Base-by-base conservation (phyloP, 1,140 invertebrate genomes). In the Drosophila punjabiensis region DNA sequence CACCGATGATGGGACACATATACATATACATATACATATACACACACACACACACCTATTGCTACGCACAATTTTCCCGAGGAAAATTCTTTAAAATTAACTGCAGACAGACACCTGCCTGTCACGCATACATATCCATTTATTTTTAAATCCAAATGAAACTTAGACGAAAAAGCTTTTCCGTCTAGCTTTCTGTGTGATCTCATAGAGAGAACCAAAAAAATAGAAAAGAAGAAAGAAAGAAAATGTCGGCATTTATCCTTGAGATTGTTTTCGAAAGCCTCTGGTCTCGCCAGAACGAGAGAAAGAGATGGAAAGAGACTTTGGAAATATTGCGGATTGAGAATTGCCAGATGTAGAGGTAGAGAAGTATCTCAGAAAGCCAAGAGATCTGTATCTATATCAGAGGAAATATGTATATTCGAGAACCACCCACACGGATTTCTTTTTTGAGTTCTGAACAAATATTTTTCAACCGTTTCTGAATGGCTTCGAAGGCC, bases 71-170 rank as follows among this genome's bases (percentile, higher is more conserved):
- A 89, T 87, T 89, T 81, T 78, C 62, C 59, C 63, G 39, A 58
- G 18, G 66, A 75, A 68, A 71, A 66, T 66, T 39, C 71, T 86
- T 69, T 81, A 91, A 91, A 91, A 91, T 90, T 91, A 91, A 90
- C 80, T 90, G 67, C 63, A 91, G 87, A 90, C 82, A 91, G 87
- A 87, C 87, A 91, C 87, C 87, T 91, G 87, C 86, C 79, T 69
- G 60, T 60, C 59, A 82, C 37, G 78, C 39, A 74, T n/a, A 58
- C 61, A 56, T 28, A 66, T 30, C 50, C 32, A 60, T 83, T 91
- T 90, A 87, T 87, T 91, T 90, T 91, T 91, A 90, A 87, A 78
- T 79, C 63, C 66, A 60, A 28, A 70, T 79, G 79, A 89, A 89
- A 85, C 61, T 70, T 82, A 89, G 66, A 89, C 86, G 78, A 66